These are phyloP conservation scores for Chrysocyon brachyurus DNA, from an alignment of 2,797 vertebrate species.

Conservation along the genomic window DNA sequence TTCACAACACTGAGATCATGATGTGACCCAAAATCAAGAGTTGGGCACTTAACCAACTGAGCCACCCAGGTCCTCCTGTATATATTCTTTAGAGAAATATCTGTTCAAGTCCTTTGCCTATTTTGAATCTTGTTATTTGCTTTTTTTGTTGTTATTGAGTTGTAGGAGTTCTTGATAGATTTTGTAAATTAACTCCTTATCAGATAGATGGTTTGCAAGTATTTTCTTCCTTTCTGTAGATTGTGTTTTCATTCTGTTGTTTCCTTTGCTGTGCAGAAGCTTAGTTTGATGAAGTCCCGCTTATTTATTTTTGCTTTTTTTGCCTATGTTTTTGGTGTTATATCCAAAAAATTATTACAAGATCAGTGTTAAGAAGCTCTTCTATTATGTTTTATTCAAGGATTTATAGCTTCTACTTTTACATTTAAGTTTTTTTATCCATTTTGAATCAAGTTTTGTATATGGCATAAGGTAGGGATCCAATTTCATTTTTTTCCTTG, in stretches of 20 bases:
- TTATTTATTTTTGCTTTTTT: not conserved
- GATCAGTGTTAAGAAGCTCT: not conserved
- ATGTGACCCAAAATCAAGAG: too few relatives aligned
- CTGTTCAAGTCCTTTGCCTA: not conserved
- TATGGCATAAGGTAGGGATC: not conserved
- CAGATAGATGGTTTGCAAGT: not conserved
- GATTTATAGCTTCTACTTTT: not conserved
- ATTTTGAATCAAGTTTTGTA: not conserved
- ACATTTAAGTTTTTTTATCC: not conserved
- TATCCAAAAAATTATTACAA: not conserved
- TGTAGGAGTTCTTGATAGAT: not conserved
- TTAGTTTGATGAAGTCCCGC: not conserved
- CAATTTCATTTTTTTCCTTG: not conserved
- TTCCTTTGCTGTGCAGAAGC: not conserved
- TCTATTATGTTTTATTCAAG: not conserved
- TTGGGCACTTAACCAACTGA: too few relatives aligned
- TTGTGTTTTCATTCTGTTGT: not conserved
- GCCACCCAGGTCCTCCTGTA: not conserved
- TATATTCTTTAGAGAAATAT: not conserved
- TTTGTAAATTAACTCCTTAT: not conserved
- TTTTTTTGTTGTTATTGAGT: not conserved
- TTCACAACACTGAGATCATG: too few relatives aligned
- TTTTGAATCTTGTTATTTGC: not conserved
- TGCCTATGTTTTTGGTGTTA: not conserved
- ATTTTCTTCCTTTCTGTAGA: not conserved